Evolutionary conservation across 2,888 invertebrate species (phyloP), one percentile per base, ranked within the genome.

Genomic region (Drosophila fulvimacula): DNA sequence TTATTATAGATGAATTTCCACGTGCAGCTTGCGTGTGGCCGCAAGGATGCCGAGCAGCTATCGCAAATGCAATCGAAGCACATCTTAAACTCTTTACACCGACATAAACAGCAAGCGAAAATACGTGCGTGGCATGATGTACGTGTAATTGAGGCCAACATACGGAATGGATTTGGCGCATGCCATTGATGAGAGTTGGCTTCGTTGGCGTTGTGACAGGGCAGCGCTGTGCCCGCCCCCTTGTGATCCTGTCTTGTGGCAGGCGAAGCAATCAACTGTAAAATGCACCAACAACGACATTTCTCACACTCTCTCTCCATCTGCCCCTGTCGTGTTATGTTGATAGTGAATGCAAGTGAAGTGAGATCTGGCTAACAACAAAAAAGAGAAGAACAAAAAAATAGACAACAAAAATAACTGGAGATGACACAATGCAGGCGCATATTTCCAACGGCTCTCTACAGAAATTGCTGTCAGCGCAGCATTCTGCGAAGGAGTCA

Each of bases 51-150:
- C 24, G 21, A 39, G 27, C 15, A 41, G 60, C 32, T 48, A 52
- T 27, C 58, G 38, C 30, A 38, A 42, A 15, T 19, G 42, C 49
- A 69, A 57, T 69, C 52, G 70, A 73, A 85, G 86, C 87, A 85
- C 81, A 90, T 88, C 81, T 80, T 88, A 90, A 85, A 85, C 90
- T 88, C 84, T 85, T 90, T 86, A 88, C 85, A 81, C 69, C 73
- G 66, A 81, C 84, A 83, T 90, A 90, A 90, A 82, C 73, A 82
- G 72, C 64, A 78, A 70, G 55, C 73, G 67, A 76, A 66, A 71
- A 65, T 83, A 90, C 85, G 85, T 85, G 85, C 81, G 68, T 78
- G 51, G 85, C 89, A 85, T 85, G 90, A 70, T 78, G 72, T 61
- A 73, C 64, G 69, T 73, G 90, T 86, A 90, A 88, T 90, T 77